These are phyloP conservation scores for Anguilla anguilla DNA, from an alignment of 2,797 vertebrate genomes.

Conservation along the genomic window DNA sequence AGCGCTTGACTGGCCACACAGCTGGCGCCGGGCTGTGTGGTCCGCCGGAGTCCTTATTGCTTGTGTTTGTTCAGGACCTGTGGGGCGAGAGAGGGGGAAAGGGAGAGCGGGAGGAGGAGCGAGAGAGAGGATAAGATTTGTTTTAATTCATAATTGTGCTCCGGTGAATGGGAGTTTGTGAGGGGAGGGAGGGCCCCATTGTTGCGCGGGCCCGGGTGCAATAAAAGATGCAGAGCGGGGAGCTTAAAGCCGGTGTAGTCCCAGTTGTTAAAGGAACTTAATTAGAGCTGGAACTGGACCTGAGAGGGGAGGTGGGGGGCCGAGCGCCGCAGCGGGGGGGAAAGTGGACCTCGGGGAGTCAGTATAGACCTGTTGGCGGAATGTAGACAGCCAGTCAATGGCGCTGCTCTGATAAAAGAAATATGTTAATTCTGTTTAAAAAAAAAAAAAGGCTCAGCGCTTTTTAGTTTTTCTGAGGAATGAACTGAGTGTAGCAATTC, in stretches of 20 bases:
- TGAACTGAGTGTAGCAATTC: background rate
- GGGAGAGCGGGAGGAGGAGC: slow-evolving; percentile 59
- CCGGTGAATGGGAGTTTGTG: slow-evolving; percentile 25
- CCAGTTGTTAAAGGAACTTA: slow-evolving; percentile 29
- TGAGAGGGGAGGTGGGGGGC: background rate
- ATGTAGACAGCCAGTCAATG: slow-evolving; percentile 5
- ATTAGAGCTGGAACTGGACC: slow-evolving; percentile 36
- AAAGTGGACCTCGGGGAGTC: slow-evolving; percentile 12
- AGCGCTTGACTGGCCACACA: slow-evolving; percentile 61
- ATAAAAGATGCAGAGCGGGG: slow-evolving; percentile 21
- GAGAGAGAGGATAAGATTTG: slow-evolving; percentile 77
- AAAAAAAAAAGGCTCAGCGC: background rate
- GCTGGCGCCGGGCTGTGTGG: slow-evolving; percentile 70
- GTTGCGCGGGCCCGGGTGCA: slow-evolving; percentile 11
- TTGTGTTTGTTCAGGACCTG: slow-evolving; percentile 56
- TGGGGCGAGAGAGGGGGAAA: slow-evolving; percentile 64
- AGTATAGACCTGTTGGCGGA: background rate
- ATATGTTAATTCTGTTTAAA: background rate
- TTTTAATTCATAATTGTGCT: slow-evolving; percentile 36
- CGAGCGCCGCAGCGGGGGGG: background rate
- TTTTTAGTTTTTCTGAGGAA: background rate
- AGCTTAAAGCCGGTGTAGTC: slow-evolving; percentile 31
- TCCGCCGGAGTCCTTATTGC: slow-evolving; percentile 73
- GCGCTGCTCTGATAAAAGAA: background rate
- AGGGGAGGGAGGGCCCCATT: slow-evolving; percentile 27